Evolutionary conservation across 2,888 invertebrate species (phyloP).

Genomic region (Heteromurus nitidus): DNA sequence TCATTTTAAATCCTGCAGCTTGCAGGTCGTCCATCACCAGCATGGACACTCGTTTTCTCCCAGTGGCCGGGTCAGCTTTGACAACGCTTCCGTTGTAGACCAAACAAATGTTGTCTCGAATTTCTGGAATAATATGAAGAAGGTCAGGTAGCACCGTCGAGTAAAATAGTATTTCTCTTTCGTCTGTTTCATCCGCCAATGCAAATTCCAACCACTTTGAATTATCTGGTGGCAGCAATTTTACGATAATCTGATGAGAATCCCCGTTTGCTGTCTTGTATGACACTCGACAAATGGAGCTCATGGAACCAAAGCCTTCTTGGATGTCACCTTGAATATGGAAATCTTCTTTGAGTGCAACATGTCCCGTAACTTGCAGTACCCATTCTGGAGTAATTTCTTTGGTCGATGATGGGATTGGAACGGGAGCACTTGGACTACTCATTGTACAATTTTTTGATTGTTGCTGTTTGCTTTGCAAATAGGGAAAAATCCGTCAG

Average conservation of each 20-base stretch:
- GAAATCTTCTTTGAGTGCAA: constrained; percentile 43
- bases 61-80: not conserved
- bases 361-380: constrained; percentile 31
- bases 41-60: constrained; percentile 55
- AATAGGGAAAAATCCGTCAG: too few species aligned
- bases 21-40: constrained; percentile 68
- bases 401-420: not conserved
- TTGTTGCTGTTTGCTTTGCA: too few species aligned
- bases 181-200: not conserved
- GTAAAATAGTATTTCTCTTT: constrained; percentile 68
- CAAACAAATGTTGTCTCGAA: constrained; percentile 57
- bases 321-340: constrained; percentile 60
- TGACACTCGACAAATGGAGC: constrained; percentile 63
- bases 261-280: constrained; percentile 43
- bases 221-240: constrained; percentile 66
- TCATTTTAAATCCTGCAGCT: constrained; percentile 62
- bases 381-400: constrained; percentile 68
- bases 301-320: constrained; percentile 68
- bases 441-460: not conserved
- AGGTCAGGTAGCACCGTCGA: constrained; percentile 42
- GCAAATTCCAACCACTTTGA: constrained; percentile 5
- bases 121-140: constrained; percentile 26
- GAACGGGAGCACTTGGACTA: not conserved
- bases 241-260: constrained; percentile 59
- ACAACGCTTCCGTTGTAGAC: constrained; percentile 42